Evolutionary conservation across 2,888 invertebrate species (phyloP), one percentile per base, ranked within the genome.

Genomic region (Miltochrista miniata): DNA sequence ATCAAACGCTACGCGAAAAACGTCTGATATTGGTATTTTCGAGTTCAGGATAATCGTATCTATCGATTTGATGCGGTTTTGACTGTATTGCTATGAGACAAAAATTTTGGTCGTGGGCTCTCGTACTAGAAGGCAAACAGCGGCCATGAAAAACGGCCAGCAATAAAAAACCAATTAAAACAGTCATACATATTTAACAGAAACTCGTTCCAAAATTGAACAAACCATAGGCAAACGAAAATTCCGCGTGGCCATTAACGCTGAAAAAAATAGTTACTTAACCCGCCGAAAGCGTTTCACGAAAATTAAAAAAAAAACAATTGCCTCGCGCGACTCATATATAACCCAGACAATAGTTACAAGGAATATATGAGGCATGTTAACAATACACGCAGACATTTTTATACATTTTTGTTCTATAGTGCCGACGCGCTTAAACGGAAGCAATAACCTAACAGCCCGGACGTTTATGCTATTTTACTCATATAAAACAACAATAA

Each of bases 401-500:
- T 70, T 73, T 72, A 63, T 66, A 68, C 56, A 62, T 68, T 67
- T 68, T 62, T 57, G 70, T 63, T 61, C 45, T 68, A 68, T 59
- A 64, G 51, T 51, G 55, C 65, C 67, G 68, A 62, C 63, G 64
- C 64, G 69, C 47, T 60, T 61, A 73, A 76, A 67, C 75, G 79
- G 78, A 81, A 79, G 79, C 72, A 79, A 81, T 81, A 81, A 75
- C 70, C 72, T 70, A 76, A 73, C 70, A 61, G 62, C 59, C 72
- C 70, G 72, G 79, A 74, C 71, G 70, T 70, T 70, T 71, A 62
- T 60, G 58, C 59, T 66, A 68, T 63, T 70, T 72, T 76, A 76
- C 72, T 76, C 72, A 75, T 74, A 76, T 68, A 74, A 74, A 75
- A 70, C 57, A 55, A 69, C 68, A 68, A 71, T 77, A 76, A 73